Evolutionary conservation across 2,797 vertebrate genomes (phyloP).

Genomic region (Sebastes steindachneri): DNA sequence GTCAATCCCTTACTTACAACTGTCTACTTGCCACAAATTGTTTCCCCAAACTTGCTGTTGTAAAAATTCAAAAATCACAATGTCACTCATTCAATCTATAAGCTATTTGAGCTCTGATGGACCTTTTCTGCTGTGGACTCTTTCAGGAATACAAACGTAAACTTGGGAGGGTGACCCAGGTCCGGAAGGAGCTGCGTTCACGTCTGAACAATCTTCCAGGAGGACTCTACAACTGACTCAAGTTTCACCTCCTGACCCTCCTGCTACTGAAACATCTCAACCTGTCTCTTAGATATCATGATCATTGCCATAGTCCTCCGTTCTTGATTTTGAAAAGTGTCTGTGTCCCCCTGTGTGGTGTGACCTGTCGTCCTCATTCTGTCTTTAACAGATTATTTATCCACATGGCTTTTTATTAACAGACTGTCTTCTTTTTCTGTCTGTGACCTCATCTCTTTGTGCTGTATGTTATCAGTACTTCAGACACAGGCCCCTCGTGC

Average conservation of each 20-base stretch:
- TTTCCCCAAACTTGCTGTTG: neutral
- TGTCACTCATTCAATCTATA: neutral
- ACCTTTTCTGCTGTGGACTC: constrained; percentile 47
- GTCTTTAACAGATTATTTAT: constrained; percentile 40
- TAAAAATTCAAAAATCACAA: neutral
- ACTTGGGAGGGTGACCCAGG: constrained; percentile 93
- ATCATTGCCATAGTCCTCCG: constrained; percentile 28
- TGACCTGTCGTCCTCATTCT: constrained; percentile 28
- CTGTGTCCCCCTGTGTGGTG: constrained; percentile 2
- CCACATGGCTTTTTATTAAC: constrained; percentile 28
- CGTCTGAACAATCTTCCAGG: constrained; percentile 93
- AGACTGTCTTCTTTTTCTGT: constrained; percentile 1
- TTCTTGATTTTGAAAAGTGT: constrained; percentile 29
- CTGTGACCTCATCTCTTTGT: constrained; percentile 15
- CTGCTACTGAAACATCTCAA: constrained; percentile 46
- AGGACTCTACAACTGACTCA: constrained; percentile 88
- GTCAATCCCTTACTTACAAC: neutral
- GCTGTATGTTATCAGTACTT: constrained; percentile 8
- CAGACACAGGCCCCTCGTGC: constrained; percentile 10
- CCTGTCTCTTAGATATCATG: constrained; percentile 25
- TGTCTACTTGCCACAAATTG: neutral
- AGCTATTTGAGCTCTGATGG: constrained; percentile 28
- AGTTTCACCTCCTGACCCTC: neutral
- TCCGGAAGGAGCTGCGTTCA: constrained; percentile 95
- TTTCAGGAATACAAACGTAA: constrained; percentile 98